Evolutionary conservation across 2,888 invertebrate species (phyloP).

Genomic region (Lycaena phlaeas): DNA sequence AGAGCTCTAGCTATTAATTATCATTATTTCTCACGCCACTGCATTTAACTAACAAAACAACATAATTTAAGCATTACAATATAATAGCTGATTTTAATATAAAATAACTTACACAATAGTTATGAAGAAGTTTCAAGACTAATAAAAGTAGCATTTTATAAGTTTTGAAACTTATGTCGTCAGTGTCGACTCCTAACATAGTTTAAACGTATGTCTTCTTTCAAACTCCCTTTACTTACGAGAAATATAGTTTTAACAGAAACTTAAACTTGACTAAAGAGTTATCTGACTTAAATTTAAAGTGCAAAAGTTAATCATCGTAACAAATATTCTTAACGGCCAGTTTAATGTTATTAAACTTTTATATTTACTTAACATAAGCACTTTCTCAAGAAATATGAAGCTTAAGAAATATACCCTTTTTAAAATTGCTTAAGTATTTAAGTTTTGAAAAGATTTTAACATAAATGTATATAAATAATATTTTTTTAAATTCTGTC

Average conservation of each 20-base stretch:
- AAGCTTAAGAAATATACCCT: no score
- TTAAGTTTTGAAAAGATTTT: no score
- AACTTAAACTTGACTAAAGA: slow-evolving; percentile 5
- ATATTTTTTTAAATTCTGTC: no score
- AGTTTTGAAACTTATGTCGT: slow-evolving; percentile 4
- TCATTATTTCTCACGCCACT: no score
- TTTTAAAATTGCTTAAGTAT: no score
- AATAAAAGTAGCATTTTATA: slow-evolving; percentile 4
- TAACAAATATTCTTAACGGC: slow-evolving; percentile 5
- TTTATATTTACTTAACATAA: not conserved
- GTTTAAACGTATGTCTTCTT: slow-evolving; percentile 6
- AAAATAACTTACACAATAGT: no score
- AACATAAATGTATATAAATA: no score
- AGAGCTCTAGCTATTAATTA: no score
- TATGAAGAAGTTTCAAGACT: not conserved
- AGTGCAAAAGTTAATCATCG: not conserved
- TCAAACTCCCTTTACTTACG: not conserved
- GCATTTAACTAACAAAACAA: no score
- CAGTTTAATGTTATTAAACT: not conserved
- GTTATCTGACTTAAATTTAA: not conserved
- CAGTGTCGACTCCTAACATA: slow-evolving; percentile 5
- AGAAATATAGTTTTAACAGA: slow-evolving; percentile 4
- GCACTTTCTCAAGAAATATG: no score
- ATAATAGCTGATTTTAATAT: no score
- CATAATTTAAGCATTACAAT: no score